Base-by-base conservation (phyloP, 2,797 vertebrate species). In the Orestias chungarensis region DNA sequence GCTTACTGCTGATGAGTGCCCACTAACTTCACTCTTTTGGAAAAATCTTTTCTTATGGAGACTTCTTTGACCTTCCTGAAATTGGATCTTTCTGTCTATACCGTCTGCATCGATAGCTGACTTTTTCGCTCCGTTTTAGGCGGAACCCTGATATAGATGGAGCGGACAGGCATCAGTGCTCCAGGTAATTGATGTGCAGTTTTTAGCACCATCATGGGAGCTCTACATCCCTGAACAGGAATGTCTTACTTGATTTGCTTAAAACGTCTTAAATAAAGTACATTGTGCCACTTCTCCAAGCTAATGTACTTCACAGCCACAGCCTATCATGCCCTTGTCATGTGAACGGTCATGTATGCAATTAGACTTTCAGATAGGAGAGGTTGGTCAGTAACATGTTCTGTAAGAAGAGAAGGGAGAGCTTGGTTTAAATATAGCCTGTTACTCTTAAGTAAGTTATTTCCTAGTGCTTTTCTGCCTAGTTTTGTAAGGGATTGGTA, bases 101-200 rank as follows among this genome's bases (percentile, higher is more conserved):
- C 73, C 82, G 55, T 78, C 73, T 73, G 44, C 74, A 52, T 76
- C 73, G 80, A 73, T 52, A 31, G 46, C 80, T 85, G 80, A 84
- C 80, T 81, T 86, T 85, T 88, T 69, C 35, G 69, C 82, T 91
- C 81, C 78, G 82, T 68, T 62, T 77, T 79, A 35, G 74, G 72
- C 81, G 71, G 74, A 73, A 44, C 78, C 83, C 42, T 29, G 74
- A 89, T 87, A 83, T 82, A 87, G 86, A 85, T 88, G 12, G 76
- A 85, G 84, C 49, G 40, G 91, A 90, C 80, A 90, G 76, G 91
- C 87, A 83, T 93, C 88, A 77, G 70, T 88, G 91, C 90, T 84
- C 86, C 86, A 77, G 81, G 90, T 93, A 93, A 93, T 94, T 89
- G 91, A 93, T 91, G 85, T 91, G 85, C 89, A 86, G 80, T 92